A percentile compares a stretch with the other conserved stretches of the same genome.
phyloP scores from a whole-genome alignment of 2,888 invertebrate species.

The Chymomyza fuscimana region DNA sequence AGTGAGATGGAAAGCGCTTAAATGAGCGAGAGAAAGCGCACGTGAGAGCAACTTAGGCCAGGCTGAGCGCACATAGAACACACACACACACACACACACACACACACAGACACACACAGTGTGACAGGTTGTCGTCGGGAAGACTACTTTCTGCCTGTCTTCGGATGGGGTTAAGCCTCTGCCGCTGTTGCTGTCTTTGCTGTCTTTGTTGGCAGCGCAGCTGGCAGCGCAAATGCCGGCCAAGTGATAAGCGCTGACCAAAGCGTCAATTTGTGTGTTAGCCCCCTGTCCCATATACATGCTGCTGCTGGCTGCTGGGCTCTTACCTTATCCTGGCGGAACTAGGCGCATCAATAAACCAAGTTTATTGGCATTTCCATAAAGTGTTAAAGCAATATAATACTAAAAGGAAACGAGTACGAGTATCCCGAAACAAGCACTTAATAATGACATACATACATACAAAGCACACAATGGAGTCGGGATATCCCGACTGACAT shows the following conservation, averaged over 20 bases:
- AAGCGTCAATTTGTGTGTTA: not conserved
- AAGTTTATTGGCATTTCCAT: not conserved
- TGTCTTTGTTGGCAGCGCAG: constrained; percentile 45
- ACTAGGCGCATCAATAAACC: not conserved
- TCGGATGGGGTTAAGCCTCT: constrained; percentile 55
- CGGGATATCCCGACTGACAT: no score
- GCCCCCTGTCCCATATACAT: no score
- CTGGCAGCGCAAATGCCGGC: constrained; percentile 28
- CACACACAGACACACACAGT: not conserved
- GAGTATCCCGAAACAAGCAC: no score
- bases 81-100: not conserved
- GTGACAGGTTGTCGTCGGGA: not conserved
- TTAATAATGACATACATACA: no score
- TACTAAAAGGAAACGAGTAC: no score
- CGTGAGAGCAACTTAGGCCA: constrained; percentile 26
- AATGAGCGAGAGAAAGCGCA: constrained; percentile 11
- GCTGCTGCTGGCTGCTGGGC: not conserved
- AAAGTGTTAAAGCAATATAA: not conserved
- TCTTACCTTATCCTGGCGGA: not conserved
- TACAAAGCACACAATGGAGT: no score
- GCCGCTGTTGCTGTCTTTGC: constrained; percentile 28
- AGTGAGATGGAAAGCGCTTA: not conserved
- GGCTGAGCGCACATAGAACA: constrained; percentile 1
- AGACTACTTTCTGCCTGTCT: constrained; percentile 25
- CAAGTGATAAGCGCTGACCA: constrained; percentile 6